phyloP scores from a whole-genome alignment of 2,797 vertebrate species.

The Hemibagrus guttatus region DNA sequence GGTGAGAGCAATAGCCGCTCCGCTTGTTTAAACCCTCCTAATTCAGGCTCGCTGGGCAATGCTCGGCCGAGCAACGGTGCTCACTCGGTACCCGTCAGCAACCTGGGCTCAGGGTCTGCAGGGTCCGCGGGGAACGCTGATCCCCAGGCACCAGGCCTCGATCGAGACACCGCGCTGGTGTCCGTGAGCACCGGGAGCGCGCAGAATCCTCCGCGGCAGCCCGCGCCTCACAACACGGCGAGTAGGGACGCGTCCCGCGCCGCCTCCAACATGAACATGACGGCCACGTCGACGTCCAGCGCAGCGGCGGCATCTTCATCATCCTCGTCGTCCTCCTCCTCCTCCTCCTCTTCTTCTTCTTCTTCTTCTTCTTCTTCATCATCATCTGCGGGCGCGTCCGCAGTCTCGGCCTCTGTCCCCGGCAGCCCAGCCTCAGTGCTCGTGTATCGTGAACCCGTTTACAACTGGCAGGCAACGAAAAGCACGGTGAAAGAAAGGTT shows the following conservation, averaged over 20 bases:
- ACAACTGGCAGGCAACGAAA: conserved; percentile 88
- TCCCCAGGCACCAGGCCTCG: conserved; percentile 63
- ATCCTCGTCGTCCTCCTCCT: neutral
- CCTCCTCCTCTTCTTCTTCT: neutral
- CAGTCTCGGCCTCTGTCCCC: conserved; percentile 59
- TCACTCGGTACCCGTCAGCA: conserved; percentile 56
- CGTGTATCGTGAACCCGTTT: conserved; percentile 81
- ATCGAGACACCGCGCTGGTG: conserved; percentile 58
- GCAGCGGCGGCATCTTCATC: conserved; percentile 4
- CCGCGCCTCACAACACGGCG: conserved; percentile 56
- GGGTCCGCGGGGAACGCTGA: conserved; percentile 55
- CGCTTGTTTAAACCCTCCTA: conserved; percentile 63
- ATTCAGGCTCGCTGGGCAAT: conserved; percentile 63
- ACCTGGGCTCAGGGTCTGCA: conserved; percentile 53
- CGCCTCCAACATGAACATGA: conserved; percentile 62
- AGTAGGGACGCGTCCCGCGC: conserved; percentile 40
- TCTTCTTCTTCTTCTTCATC: neutral
- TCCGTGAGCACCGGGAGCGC: conserved; percentile 48
- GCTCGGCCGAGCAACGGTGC: conserved; percentile 63
- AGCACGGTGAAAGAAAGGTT: conserved; percentile 86
- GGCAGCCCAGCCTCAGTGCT: conserved; percentile 65
- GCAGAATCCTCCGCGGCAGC: conserved; percentile 58
- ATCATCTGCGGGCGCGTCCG: conserved; percentile 51
- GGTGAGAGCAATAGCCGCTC: conserved; percentile 70
- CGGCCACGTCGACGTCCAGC: conserved; percentile 50